phyloP scores from a whole-genome alignment of 2,888 invertebrate genomes.

The Heliconius aoede region DNA sequence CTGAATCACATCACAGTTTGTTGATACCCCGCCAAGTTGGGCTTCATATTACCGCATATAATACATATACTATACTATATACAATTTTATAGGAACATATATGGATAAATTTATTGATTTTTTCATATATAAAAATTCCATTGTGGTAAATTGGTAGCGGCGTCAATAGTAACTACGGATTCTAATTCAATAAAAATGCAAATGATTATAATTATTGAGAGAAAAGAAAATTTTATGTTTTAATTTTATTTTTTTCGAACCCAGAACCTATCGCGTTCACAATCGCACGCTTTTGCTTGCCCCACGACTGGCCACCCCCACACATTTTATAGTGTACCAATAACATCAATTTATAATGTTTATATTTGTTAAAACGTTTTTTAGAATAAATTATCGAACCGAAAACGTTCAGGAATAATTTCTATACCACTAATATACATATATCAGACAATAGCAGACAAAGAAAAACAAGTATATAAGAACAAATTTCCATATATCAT shows the following conservation, averaged over 20 bases:
- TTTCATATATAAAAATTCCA: not conserved
- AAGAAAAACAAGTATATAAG: not conserved
- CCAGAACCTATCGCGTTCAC: too few relatives aligned
- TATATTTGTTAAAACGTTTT: too few relatives aligned
- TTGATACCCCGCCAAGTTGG: slow-evolving; percentile 3
- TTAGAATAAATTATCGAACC: not conserved
- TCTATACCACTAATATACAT: not conserved
- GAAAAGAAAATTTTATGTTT: too few relatives aligned
- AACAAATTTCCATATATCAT: not conserved
- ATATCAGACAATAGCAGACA: not conserved
- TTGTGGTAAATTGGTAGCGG: too few relatives aligned
- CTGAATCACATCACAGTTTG: slow-evolving; percentile 16
- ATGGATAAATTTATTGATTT: not conserved
- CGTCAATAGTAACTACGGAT: too few relatives aligned
- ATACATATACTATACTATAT: not conserved
- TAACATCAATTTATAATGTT: too few relatives aligned
- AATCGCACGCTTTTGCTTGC: too few relatives aligned
- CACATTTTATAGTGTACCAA: too few relatives aligned
- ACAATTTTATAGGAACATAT: slow-evolving; percentile 3
- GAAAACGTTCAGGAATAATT: not conserved
- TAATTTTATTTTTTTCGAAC: too few relatives aligned
- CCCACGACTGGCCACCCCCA: too few relatives aligned
- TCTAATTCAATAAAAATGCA: too few relatives aligned
- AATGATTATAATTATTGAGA: too few relatives aligned
- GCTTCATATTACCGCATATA: not conserved